Base-by-base conservation (phyloP, 2,797 vertebrate species). In the Microchirus variegatus region DNA sequence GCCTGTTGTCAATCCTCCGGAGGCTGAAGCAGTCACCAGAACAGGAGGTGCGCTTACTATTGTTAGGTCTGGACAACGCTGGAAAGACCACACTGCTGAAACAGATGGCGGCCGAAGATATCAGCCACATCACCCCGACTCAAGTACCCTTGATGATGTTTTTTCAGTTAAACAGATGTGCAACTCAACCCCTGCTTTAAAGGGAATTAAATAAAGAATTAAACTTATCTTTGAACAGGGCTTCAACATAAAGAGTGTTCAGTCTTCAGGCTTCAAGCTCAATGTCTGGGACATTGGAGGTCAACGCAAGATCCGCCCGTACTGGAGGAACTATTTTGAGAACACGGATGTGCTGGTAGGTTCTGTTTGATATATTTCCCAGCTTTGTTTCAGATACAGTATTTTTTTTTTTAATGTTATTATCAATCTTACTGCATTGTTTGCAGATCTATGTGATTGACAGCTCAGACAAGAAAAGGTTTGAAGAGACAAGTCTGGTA, bases 41-140 rank as follows among this genome's bases (percentile, higher is more conserved):
- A 58, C 95, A 95, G 91, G 96, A 98, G 88, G 95, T 98, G 65
- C 91, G 94, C 66, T 94, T 98, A 75, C 94, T 98, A 80, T 90
- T 98, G 81, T 93, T 98, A 76, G 97, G 96, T 63, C 90, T 98
- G 91, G 96, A 98, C 87, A 98, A 98, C 86, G 93, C 96, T 19
- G 96, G 96, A 63, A 98, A 98, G 90, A 98, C 96, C 35, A 97
- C 96, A 3, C 90, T 93, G 67, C 77, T 93, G 11, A 93, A 93
- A 81, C 89, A 92, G 76, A 82, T 93, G 59, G 89, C 91, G 15
- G 89, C 89, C 2, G 90, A 93, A 70, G 90, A 92, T 49, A 79
- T 93, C 79, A 91, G 88, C 82, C 87, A 92, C 74, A 91, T 93
- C 85, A 91, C 87, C 37, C 91, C 90, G 3, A 93, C 92, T 73